These are phyloP conservation scores for Drosophila melanica DNA, from an alignment of 1,140 invertebrate species.

Conservation along the genomic window DNA sequence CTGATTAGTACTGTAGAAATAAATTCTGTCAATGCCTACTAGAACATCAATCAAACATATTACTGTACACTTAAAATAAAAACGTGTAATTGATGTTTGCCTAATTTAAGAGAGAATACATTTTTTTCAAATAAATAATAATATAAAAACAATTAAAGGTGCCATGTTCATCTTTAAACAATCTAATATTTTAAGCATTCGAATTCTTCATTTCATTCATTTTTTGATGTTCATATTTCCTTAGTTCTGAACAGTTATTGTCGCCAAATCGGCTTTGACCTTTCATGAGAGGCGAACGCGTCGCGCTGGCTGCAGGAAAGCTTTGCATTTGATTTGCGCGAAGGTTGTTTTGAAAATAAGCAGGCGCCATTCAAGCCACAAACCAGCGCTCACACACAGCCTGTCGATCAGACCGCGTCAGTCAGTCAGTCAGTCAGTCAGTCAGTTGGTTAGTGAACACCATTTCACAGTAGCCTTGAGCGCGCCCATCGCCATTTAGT, in stretches of 20 bases:
- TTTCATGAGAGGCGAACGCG: conserved; percentile 70
- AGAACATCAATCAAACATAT: too few relatives aligned
- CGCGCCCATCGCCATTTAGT: conserved; percentile 61
- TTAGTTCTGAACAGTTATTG: conserved; percentile 43
- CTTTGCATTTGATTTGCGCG: conserved; percentile 78
- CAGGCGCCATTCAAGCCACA: conserved; percentile 33
- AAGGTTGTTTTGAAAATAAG: conserved; percentile 81
- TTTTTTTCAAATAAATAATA: too few relatives aligned
- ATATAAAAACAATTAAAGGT: too few relatives aligned
- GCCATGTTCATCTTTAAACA: too few relatives aligned
- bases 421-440: conserved; percentile 24
- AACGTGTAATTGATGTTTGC: too few relatives aligned
- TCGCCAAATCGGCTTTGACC: conserved; percentile 73
- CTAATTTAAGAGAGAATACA: too few relatives aligned
- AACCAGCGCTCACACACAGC: conserved; percentile 15
- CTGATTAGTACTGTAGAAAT: too few relatives aligned
- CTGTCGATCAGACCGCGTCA: conserved; percentile 62
- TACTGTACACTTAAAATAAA: too few relatives aligned
- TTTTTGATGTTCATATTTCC: too few relatives aligned
- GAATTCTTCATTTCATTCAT: too few relatives aligned
- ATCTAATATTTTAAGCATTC: too few relatives aligned
- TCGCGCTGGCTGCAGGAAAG: conserved; percentile 59
- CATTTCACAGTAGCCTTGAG: conserved; percentile 71
- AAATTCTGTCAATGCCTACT: too few relatives aligned
- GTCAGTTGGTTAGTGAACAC: conserved; percentile 20